Percentiles rank a stretch among this genome's conserved stretches.
Evolutionary conservation across 2,797 vertebrate genomes (phyloP).

Genomic region (Silurus lanzhouensis): DNA sequence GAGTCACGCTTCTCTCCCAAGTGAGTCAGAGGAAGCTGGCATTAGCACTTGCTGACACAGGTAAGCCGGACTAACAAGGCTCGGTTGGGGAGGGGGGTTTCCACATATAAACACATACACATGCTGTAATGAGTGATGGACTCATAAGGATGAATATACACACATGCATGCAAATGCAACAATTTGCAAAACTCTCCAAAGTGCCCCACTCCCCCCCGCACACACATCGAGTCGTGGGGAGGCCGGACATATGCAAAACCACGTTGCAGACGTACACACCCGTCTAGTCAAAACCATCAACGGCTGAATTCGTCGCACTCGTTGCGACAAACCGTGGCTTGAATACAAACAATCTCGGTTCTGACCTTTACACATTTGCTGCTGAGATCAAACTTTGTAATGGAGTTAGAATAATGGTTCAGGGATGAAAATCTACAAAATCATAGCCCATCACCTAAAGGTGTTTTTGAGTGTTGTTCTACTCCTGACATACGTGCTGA

Average conservation of each 20-base stretch:
- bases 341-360: not conserved
- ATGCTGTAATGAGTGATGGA: not conserved
- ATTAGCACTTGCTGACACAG: conserved; percentile 55
- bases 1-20: conserved; percentile 25
- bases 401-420: not conserved
- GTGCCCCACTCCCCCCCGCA: not conserved
- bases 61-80: conserved; percentile 40
- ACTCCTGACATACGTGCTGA: not conserved
- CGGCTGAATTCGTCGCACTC: not conserved
- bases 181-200: conserved; percentile 43
- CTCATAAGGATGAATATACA: conserved; percentile 38
- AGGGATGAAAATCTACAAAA: not conserved
- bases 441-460: not conserved
- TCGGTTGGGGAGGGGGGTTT: not conserved
- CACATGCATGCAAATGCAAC: conserved; percentile 33
- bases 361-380: not conserved
- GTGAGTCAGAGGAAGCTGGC: conserved; percentile 60
- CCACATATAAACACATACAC: conserved; percentile 11
- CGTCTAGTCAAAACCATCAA: conserved; percentile 34
- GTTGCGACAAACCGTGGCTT: not conserved
- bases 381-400: not conserved
- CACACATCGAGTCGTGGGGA: not conserved
- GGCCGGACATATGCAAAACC: conserved; percentile 29
- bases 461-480: not conserved
- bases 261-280: conserved; percentile 11